A percentile compares a stretch with the other conserved stretches of the same genome.
Evolutionary conservation across 2,113 vertebrate genomes (phyloP).

Genomic region (Mustela lutreola): DNA sequence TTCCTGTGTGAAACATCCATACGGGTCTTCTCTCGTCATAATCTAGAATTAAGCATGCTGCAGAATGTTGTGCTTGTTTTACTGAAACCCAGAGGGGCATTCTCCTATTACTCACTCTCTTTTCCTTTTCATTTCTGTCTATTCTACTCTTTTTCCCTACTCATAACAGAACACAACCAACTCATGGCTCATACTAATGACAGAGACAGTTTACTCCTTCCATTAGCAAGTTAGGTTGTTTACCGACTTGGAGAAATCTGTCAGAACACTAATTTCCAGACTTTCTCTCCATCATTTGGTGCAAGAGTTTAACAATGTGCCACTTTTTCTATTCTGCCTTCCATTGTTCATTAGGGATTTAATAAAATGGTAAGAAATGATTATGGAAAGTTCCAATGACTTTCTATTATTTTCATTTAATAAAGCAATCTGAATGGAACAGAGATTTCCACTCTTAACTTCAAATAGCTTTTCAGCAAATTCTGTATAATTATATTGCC

Average conservation of each 20-base stretch:
- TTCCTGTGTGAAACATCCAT: not conserved
- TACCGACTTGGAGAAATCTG: not conserved
- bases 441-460: conserved; percentile 18
- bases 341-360: not conserved
- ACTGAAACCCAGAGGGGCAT: not conserved
- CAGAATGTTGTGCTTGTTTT: not conserved
- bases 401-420: conserved; percentile 57
- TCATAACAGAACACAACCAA: not conserved
- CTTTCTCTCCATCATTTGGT: not conserved
- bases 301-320: not conserved
- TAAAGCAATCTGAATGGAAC: conserved; percentile 24
- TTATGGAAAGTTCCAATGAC: conserved; percentile 14
- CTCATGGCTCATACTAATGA: not conserved
- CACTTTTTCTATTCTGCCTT: conserved; percentile 18
- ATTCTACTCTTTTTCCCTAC: not conserved
- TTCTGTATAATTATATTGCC: conserved; percentile 23
- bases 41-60: not conserved
- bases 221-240: not conserved
- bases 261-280: not conserved
- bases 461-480: conserved; percentile 12
- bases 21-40: not conserved
- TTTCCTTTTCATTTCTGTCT: not conserved
- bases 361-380: conserved; percentile 47
- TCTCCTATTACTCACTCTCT: not conserved
- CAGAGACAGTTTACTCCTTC: not conserved